These are phyloP conservation scores for Acromyrmex heyeri DNA, from an alignment of 1,140 invertebrate species.

Conservation along the genomic window DNA sequence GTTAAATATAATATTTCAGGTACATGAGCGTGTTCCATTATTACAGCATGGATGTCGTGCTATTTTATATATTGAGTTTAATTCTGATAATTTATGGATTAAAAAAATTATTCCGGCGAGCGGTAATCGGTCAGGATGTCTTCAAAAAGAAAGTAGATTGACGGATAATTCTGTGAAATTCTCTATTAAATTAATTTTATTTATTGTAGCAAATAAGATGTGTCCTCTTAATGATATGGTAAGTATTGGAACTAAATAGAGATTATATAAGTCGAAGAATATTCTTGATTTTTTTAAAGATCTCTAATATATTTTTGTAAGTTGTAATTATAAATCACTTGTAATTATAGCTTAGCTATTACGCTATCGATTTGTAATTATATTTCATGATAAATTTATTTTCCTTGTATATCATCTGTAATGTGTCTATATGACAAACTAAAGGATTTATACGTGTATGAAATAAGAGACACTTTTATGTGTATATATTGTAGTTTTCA, in stretches of 20 bases:
- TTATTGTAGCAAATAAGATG: slow-evolving; percentile 47
- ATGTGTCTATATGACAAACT: not conserved
- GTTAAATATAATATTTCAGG: slow-evolving; percentile 67
- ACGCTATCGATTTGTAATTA: no score
- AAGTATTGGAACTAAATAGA: slow-evolving; percentile 6
- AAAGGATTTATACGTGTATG: not conserved
- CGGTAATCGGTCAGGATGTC: slow-evolving; percentile 44
- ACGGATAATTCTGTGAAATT: slow-evolving; percentile 14
- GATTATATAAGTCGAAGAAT: not conserved
- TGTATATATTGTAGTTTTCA: not conserved
- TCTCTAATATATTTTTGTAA: slow-evolving; percentile 22
- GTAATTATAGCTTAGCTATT: not conserved
- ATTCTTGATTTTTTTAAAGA: slow-evolving; percentile 14
- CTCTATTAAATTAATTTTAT: slow-evolving; percentile 29
- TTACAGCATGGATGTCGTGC: slow-evolving; percentile 81
- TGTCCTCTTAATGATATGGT: not conserved
- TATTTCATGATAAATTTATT: slow-evolving; percentile 11
- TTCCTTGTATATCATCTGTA: not conserved
- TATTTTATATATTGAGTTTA: slow-evolving; percentile 74
- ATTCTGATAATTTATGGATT: slow-evolving; percentile 69
- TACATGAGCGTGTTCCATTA: slow-evolving; percentile 82
- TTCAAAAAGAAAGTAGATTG: slow-evolving; percentile 70
- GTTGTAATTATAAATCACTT: not conserved
- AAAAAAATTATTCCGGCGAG: slow-evolving; percentile 72
- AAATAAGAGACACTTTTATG: not conserved